Evolutionary conservation across 2,797 vertebrate genomes (phyloP), one percentile per base, ranked within the genome.

Genomic region (Ciconia nigra): DNA sequence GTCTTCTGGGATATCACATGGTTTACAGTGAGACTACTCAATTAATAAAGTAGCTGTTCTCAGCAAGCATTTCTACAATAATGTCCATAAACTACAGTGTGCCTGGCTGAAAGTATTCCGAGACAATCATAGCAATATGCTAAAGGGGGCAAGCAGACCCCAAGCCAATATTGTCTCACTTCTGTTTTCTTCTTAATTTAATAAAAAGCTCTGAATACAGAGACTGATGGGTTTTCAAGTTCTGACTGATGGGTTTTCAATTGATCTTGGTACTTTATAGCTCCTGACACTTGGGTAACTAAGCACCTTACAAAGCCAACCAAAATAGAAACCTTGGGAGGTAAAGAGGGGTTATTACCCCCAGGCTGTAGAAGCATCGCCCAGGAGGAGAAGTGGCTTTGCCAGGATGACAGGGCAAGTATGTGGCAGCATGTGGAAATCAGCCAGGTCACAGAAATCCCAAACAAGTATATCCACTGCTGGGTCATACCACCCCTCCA

Each of bases 11-110:
- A 94, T 98, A 94, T 88, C 93, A 97, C 83, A 62, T 96, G 95
- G 95, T 95, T 95, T 93, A 85, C 94, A 94, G 88, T 86, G 95
- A 96, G 89, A 88, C 85, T 92, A 94, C 57, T 92, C 92, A 97
- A 97, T 98, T 98, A 97, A 96, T 91, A 97, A 82, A 97, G 93
- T 57, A 96, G 94, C 97, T 96, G 95, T 96, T 96, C 94, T 96
- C 89, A 97, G 83, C 94, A 96, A 89, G 62, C 90, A 74, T 96
- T 97, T 97, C 61, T 94, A 78, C 93, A 96, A 66, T 90, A 96
- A 55, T 92, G 85, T 95, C 89, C 59, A 58, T 97, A 84, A 95
- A 87, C 81, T 95, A 91, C 80, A 54, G 21, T 61, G 25, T 87
- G 93, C 61, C 61, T 91, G 47, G 55, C 93, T 96, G 91, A 77